Percentiles rank a stretch among this genome's conserved stretches.
Evolutionary conservation across 2,113 vertebrate genomes (phyloP).

Genomic region (Blennius ocellaris): DNA sequence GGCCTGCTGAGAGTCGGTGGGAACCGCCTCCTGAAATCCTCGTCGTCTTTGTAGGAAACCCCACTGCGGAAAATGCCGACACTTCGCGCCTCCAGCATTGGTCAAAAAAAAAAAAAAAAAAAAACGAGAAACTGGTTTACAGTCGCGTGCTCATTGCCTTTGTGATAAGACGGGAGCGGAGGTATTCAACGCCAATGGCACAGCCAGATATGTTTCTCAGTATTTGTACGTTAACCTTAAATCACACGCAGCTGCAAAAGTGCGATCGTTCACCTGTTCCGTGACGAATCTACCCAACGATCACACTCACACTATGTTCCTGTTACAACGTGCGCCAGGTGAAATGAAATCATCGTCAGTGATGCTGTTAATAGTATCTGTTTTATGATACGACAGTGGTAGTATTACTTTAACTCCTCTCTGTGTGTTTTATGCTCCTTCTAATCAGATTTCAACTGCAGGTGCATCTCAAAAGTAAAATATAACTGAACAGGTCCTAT

Average conservation of each 20-base stretch:
- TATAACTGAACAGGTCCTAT: too few species aligned
- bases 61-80: conserved; percentile 19
- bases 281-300: not conserved
- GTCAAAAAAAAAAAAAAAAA: too few species aligned
- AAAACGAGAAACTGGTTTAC: conserved; percentile 50
- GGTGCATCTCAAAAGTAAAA: too few species aligned
- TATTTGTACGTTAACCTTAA: conserved; percentile 22
- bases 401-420: conserved; percentile 36
- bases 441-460: not conserved
- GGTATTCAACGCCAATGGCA: too few species aligned
- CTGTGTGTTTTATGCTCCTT: conserved; percentile 32
- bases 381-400: conserved; percentile 61
- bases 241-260: conserved; percentile 22
- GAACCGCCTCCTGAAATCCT: conserved; percentile 22
- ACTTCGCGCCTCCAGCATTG: conserved; percentile 53
- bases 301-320: conserved; percentile 12
- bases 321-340: conserved; percentile 39
- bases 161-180: not conserved
- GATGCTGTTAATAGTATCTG: conserved; percentile 43
- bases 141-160: conserved; percentile 21
- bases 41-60: not conserved
- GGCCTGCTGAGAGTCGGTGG: conserved; percentile 61
- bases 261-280: conserved; percentile 2
- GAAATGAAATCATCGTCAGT: conserved; percentile 1
- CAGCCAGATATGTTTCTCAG: not conserved